These are phyloP conservation scores for Fabriciana adippe DNA, from an alignment of 2,888 invertebrate genomes.

Conservation along the genomic window DNA sequence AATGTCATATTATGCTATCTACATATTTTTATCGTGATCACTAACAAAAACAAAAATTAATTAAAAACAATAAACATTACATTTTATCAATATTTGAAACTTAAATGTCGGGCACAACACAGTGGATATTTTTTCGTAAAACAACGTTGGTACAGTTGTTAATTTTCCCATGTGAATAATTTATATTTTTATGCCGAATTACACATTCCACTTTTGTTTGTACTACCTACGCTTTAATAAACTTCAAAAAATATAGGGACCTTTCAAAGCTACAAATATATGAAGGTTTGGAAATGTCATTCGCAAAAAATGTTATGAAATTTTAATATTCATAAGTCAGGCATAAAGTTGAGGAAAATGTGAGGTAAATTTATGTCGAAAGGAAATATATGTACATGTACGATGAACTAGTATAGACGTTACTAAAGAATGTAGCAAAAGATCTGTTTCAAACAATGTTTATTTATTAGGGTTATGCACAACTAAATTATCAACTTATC, in stretches of 20 bases:
- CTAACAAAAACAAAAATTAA: too few species aligned
- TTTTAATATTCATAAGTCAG: constrained; percentile 9
- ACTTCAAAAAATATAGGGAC: constrained; percentile 20
- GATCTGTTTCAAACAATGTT: too few species aligned
- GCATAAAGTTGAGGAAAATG: constrained; percentile 7
- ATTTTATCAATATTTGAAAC: too few species aligned
- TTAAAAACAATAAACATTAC: too few species aligned
- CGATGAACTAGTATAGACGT: too few species aligned
- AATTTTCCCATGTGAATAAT: constrained; percentile 30
- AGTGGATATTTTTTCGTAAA: constrained; percentile 13
- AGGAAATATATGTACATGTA: too few species aligned
- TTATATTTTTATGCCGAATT: constrained; percentile 25
- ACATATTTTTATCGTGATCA: too few species aligned
- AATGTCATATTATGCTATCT: too few species aligned
- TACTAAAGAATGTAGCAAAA: too few species aligned
- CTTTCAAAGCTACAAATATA: constrained; percentile 16
- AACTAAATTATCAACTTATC: too few species aligned
- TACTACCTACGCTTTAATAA: constrained; percentile 23
- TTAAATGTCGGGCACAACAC: background rate
- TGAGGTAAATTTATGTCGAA: background rate
- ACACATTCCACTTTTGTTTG: constrained; percentile 22
- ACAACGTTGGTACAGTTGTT: constrained; percentile 21
- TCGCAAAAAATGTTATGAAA: constrained; percentile 2
- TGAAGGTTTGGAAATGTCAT: constrained; percentile 18
- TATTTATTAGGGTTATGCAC: too few species aligned